A percentile compares a stretch with the other conserved stretches of the same genome.
These are phyloP conservation scores for Coranthus polyacanthus DNA, from an alignment of 2,797 vertebrate species.

Conservation along the genomic window DNA sequence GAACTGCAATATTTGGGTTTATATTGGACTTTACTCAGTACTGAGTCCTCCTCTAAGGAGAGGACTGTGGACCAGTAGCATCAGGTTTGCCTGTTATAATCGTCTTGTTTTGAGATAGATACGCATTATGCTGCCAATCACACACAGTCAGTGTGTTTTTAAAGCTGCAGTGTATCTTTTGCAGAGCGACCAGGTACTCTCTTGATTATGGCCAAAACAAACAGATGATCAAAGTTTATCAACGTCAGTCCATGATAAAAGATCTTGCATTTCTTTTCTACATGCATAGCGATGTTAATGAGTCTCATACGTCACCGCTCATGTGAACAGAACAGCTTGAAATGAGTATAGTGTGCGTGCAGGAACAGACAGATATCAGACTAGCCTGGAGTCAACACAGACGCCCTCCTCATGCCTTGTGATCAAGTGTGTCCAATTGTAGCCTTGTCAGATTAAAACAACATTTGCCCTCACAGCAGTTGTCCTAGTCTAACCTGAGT, in stretches of 20 bases:
- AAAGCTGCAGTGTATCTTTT: not conserved
- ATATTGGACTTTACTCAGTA: too few relatives aligned
- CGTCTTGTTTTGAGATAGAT: not conserved
- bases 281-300: constrained; percentile 4
- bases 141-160: not conserved
- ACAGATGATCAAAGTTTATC: not conserved
- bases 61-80: not conserved
- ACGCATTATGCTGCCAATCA: constrained; percentile 12
- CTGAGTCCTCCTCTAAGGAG: not conserved
- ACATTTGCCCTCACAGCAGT: constrained; percentile 57
- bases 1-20: too few relatives aligned
- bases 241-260: not conserved
- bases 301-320: constrained; percentile 27
- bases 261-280: constrained; percentile 1
- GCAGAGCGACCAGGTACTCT: not conserved
- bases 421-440: constrained; percentile 75
- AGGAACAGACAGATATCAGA: constrained; percentile 34
- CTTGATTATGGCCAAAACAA: not conserved
- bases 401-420: constrained; percentile 62
- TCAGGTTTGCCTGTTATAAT: not conserved
- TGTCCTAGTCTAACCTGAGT: constrained; percentile 46
- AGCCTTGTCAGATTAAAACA: constrained; percentile 67
- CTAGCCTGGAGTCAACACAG: constrained; percentile 62
- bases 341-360: constrained; percentile 14
- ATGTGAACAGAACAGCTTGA: constrained; percentile 31